Percentiles rank a stretch among this genome's conserved stretches.
phyloP scores from a whole-genome alignment of 2,888 invertebrate species.

The Lochmaea capreae region DNA sequence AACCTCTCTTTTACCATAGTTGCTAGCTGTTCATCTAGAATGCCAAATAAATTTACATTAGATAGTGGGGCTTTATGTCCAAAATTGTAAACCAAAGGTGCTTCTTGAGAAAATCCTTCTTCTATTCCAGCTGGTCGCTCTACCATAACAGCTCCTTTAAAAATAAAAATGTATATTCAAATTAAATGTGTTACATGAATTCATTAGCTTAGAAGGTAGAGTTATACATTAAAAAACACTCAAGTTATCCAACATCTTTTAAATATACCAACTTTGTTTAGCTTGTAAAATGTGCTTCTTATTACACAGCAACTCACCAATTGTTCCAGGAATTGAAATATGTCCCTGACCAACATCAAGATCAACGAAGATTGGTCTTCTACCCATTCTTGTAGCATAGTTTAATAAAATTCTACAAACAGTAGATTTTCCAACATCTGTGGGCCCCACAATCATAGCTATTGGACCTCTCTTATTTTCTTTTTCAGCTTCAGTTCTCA shows the following conservation, averaged over 20 bases:
- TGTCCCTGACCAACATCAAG: conserved; percentile 96
- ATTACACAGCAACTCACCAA: conserved; percentile 69
- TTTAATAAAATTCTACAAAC: conserved; percentile 86
- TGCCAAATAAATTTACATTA: conserved; percentile 87
- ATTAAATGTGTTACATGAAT: conserved; percentile 27
- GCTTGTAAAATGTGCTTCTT: no score
- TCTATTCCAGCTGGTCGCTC: conserved; percentile 94
- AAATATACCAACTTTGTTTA: no score
- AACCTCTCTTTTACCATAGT: conserved; percentile 87
- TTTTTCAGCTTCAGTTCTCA: conserved; percentile 85
- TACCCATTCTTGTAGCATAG: conserved; percentile 91
- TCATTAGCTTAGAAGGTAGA: background rate
- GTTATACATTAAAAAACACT: no score
- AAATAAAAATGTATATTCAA: conserved; percentile 17
- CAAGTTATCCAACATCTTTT: background rate
- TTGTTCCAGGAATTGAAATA: conserved; percentile 91
- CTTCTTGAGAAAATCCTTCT: conserved; percentile 94
- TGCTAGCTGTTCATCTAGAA: conserved; percentile 85
- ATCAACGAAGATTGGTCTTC: conserved; percentile 93
- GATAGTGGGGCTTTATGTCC: conserved; percentile 83
- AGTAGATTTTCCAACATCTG: conserved; percentile 97
- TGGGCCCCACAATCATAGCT: conserved; percentile 92
- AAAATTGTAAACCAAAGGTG: conserved; percentile 93
- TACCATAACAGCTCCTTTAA: conserved; percentile 82
- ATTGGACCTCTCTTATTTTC: conserved; percentile 82